These are phyloP conservation scores for Ecliptopera silaceata DNA, from an alignment of 2,888 invertebrate species.

Conservation along the genomic window DNA sequence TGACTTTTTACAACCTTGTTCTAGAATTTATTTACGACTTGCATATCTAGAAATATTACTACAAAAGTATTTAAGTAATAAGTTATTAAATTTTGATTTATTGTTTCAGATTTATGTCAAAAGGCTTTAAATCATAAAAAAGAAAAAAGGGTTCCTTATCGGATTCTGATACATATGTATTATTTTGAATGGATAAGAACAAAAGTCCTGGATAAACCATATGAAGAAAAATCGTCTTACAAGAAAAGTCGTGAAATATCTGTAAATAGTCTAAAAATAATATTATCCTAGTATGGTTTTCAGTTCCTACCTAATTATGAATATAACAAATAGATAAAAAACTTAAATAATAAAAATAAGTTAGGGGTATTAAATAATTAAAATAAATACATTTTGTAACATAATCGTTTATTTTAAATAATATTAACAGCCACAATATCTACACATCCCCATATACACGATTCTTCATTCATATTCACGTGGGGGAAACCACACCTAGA, in stretches of 20 bases:
- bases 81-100: neutral
- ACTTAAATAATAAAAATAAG: too few species aligned
- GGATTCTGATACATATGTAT: neutral
- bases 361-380: conserved; percentile 25
- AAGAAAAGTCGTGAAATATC: too few species aligned
- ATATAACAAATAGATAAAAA: too few species aligned
- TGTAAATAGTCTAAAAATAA: neutral
- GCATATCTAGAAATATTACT: neutral
- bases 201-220: neutral
- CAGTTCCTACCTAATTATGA: too few species aligned
- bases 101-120: conserved; percentile 50
- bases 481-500: neutral
- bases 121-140: conserved; percentile 36
- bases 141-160: too few species aligned
- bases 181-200: neutral
- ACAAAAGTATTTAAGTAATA: neutral
- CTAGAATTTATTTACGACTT: neutral
- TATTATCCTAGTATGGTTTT: neutral
- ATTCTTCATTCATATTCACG: conserved; percentile 1
- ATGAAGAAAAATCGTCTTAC: neutral
- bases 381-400: conserved; percentile 37
- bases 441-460: conserved; percentile 29
- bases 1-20: neutral
- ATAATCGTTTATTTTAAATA: conserved; percentile 55
- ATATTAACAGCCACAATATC: conserved; percentile 58